A percentile compares a stretch with the other conserved stretches of the same genome.
Conservation (phyloP, 2,113 vertebrate species). For the Copsychus sechellarum region DNA sequence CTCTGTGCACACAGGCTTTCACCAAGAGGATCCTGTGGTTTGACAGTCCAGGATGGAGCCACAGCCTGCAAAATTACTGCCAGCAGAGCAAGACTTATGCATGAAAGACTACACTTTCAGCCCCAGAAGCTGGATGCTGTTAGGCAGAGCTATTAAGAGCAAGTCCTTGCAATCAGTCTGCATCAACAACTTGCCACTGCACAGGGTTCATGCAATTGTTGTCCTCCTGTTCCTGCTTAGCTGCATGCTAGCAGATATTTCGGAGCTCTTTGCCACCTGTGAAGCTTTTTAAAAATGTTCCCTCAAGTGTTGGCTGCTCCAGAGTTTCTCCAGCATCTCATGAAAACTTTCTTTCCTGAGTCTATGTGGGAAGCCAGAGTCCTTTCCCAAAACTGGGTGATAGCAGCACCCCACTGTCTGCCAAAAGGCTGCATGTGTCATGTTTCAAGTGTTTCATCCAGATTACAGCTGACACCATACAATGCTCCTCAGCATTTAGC, state of each 20-base stretch:
- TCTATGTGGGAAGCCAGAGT: neutral
- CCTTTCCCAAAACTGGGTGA: neutral
- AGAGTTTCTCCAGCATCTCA: neutral
- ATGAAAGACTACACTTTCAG: neutral
- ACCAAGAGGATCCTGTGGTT: fast-evolving
- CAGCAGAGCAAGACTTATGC: neutral
- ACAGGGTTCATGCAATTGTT: neutral
- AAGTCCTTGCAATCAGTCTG: neutral
- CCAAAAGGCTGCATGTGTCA: neutral
- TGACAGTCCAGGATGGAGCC: neutral
- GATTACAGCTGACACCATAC: neutral
- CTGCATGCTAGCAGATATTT: neutral
- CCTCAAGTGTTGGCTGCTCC: neutral
- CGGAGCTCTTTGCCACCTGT: neutral
- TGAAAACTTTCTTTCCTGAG: neutral
- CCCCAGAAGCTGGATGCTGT: neutral
- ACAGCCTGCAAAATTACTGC: neutral
- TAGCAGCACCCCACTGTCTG: neutral
- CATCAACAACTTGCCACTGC: neutral
- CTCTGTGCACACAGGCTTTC: neutral
- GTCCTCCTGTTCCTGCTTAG: neutral
- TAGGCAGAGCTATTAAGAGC: neutral
- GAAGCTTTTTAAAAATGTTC: neutral
- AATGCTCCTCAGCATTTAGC: neutral
- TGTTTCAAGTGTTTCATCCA: neutral